Conservation (phyloP, 2,113 vertebrate species). For the Mesoclemmys tuberculata region DNA sequence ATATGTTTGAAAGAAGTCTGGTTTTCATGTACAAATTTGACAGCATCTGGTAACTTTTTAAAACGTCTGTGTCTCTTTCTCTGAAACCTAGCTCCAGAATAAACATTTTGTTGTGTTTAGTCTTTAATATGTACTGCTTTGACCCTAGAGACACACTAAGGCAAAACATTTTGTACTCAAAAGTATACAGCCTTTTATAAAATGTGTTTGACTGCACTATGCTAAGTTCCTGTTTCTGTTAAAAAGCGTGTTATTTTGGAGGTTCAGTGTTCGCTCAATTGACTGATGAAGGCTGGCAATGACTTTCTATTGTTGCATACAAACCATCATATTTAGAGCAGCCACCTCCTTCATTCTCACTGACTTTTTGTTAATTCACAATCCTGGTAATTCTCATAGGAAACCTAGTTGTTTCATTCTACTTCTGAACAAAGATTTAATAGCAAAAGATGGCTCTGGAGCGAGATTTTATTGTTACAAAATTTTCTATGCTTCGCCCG, state of each 20-base stretch:
- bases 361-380: background rate
- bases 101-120: slow-evolving; percentile 31
- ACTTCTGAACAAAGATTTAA: background rate
- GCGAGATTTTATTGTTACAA: background rate
- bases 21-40: slow-evolving; percentile 22
- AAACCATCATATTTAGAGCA: background rate
- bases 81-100: slow-evolving; percentile 52
- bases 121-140: background rate
- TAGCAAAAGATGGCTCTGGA: background rate
- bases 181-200: background rate
- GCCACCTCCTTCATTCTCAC: background rate
- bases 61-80: background rate
- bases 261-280: background rate
- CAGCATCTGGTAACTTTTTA: slow-evolving; percentile 18
- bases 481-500: background rate
- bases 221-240: background rate
- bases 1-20: background rate
- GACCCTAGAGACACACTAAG: background rate
- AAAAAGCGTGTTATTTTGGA: background rate
- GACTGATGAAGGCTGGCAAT: background rate
- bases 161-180: background rate
- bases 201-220: background rate
- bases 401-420: background rate
- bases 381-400: background rate
- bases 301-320: background rate